Conservation (phyloP, 2,888 invertebrate species). For the Pseudeuparius sepicola region DNA sequence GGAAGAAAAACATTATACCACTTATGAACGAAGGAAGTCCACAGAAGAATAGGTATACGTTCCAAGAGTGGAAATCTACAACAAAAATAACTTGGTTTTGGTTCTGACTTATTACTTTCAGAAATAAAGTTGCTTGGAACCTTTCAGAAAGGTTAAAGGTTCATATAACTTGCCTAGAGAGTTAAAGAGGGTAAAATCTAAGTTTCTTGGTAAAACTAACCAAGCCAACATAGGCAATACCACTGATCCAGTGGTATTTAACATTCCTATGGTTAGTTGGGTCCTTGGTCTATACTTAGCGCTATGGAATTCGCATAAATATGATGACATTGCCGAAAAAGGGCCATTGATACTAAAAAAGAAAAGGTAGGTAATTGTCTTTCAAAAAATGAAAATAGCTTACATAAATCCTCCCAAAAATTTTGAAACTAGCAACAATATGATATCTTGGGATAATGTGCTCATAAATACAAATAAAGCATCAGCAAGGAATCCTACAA, state of each 20-base stretch:
- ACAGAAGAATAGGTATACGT: constrained; percentile 49
- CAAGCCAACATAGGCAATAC: constrained; percentile 63
- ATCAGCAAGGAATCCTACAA: constrained; percentile 55
- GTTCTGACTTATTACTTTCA: no score
- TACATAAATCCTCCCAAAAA: constrained; percentile 66
- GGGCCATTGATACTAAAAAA: constrained; percentile 55
- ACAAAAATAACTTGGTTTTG: no score
- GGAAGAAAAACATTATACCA: constrained; percentile 47
- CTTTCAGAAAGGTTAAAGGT: no score
- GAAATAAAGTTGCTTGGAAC: no score
- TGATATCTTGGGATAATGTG: constrained; percentile 55
- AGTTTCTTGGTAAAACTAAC: constrained; percentile 52
- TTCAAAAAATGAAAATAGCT: no score
- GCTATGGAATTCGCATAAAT: constrained; percentile 64
- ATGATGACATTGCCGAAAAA: constrained; percentile 60
- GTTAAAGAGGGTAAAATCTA: constrained; percentile 17
- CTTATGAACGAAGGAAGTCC: constrained; percentile 58
- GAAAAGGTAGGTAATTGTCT: constrained; percentile 4
- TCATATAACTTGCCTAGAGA: constrained; percentile 18
- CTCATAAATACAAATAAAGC: constrained; percentile 53
- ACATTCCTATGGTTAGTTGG: constrained; percentile 55
- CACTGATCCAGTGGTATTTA: constrained; percentile 53
- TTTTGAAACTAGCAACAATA: constrained; percentile 58
- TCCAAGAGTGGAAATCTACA: constrained; percentile 51
- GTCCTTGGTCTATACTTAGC: constrained; percentile 53